These are phyloP conservation scores for Harpegnathos saltator DNA, from an alignment of 1,140 invertebrate species.

Conservation along the genomic window DNA sequence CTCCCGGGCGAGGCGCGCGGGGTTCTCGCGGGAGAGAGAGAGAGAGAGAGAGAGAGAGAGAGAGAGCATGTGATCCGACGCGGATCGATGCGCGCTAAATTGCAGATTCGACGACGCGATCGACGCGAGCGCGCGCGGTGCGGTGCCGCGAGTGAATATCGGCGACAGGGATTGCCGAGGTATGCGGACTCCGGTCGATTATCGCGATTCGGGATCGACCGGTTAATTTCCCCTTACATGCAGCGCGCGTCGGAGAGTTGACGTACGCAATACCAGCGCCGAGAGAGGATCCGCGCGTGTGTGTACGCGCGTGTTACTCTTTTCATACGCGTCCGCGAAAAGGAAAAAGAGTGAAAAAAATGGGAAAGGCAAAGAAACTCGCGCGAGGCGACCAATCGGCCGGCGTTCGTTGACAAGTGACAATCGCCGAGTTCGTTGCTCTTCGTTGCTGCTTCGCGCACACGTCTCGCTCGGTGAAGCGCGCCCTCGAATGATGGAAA, in stretches of 20 bases:
- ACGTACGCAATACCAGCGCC: background rate
- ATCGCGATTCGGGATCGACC: conserved; percentile 37
- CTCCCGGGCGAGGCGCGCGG: too few species aligned
- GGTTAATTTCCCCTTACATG: conserved; percentile 50
- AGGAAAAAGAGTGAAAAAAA: too few species aligned
- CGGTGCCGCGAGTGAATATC: conserved; percentile 30
- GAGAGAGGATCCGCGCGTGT: background rate
- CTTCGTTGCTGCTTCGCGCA: too few species aligned
- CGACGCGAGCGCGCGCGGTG: conserved; percentile 7
- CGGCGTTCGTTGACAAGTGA: background rate
- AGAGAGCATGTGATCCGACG: conserved; percentile 59
- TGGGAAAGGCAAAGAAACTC: too few species aligned
- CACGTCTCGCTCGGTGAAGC: conserved; percentile 2
- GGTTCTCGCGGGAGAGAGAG: conserved; percentile 23
- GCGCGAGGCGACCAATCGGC: too few species aligned
- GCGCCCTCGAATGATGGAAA: conserved; percentile 7
- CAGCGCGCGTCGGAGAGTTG: conserved; percentile 15
- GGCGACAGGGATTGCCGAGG: conserved; percentile 43
- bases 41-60: conserved; percentile 49
- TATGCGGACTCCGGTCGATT: conserved; percentile 28
- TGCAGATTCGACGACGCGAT: conserved; percentile 43
- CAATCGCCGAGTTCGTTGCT: background rate
- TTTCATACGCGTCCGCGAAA: too few species aligned
- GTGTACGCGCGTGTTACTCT: background rate
- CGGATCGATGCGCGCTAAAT: conserved; percentile 57